Evolutionary conservation across 2,888 invertebrate genomes (phyloP), one percentile per base, ranked within the genome.

Genomic region (Hoplodrina blanda): DNA sequence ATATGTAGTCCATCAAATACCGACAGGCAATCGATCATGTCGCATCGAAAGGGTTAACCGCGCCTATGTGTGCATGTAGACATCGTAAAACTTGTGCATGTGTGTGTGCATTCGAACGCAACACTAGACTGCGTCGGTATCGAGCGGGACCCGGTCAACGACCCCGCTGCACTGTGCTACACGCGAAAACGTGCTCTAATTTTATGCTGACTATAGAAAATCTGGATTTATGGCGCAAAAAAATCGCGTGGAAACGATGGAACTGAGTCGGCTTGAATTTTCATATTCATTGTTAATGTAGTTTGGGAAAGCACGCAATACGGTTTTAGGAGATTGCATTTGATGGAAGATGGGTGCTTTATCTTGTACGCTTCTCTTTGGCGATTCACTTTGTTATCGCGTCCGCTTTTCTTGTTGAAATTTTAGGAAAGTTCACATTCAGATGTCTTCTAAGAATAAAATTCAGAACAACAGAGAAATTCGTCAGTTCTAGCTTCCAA

Each of bases 171-270:
- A 83, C 72, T 71, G 71, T 74, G 77, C 76, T 74, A 69, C 78
- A 70, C 69, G 69, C 74, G 68, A 73, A 73, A 81, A 64, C 50
- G 33, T 78, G 84, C 64, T 79, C 78, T 69, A 84, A 82, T 73
- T 85, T 72, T 78, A 85, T 80, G 85, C 80, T 80, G 85, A 85
- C 72, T 74, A 62, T 41, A 30, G 65, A 70, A 81, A 76, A 82
- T 80, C 68, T 67, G 19, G 75, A 85, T 85, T 83, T 85, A 83
- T 80, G 57, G 52, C 59, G 55, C 41, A 79, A 84, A 85, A 77
- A 85, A 83, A 76, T 80, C n/a, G 62, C 61, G 41, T 69, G 78
- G 70, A 75, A 70, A 59, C 66, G 67, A 76, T 78, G 76, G 10
- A 65, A 69, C 50, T 52, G 62, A 70, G 67, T 74, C 71, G 74